These are phyloP conservation scores for Paratilapia polleni DNA, from an alignment of 2,113 vertebrate species.

Conservation along the genomic window DNA sequence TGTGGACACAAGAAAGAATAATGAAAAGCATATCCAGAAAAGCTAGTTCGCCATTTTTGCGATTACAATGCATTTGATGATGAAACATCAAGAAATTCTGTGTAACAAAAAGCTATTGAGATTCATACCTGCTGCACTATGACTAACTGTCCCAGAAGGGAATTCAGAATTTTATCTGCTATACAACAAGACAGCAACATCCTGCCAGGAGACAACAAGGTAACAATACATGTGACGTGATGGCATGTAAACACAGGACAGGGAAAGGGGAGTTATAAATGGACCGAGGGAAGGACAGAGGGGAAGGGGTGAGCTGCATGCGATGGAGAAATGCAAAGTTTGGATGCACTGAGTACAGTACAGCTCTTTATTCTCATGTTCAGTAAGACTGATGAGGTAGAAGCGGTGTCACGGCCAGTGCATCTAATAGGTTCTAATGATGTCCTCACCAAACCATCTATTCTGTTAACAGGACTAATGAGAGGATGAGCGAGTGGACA, in stretches of 20 bases:
- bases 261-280: neutral
- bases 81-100: slow-evolving; percentile 29
- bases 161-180: slow-evolving; percentile 35
- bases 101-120: slow-evolving; percentile 25
- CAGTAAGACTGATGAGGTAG: slow-evolving; percentile 25
- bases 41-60: slow-evolving; percentile 8
- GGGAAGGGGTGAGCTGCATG: slow-evolving; percentile 1
- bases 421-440: slow-evolving; percentile 70
- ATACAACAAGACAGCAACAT: slow-evolving; percentile 28
- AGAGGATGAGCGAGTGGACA: slow-evolving; percentile 44
- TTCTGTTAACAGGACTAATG: slow-evolving; percentile 56
- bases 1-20: neutral
- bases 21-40: slow-evolving; percentile 9
- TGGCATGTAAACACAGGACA: slow-evolving; percentile 19
- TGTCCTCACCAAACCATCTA: slow-evolving; percentile 22
- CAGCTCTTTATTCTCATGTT: slow-evolving; percentile 40
- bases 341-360: slow-evolving; percentile 49
- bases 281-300: neutral
- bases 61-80: slow-evolving; percentile 36
- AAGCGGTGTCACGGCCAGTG: slow-evolving; percentile 50
- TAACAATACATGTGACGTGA: slow-evolving; percentile 24
- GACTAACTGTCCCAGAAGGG: slow-evolving; percentile 33
- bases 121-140: slow-evolving; percentile 9
- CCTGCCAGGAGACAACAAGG: slow-evolving; percentile 8
- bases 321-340: slow-evolving; percentile 3